A percentile compares a stretch with the other conserved stretches of the same genome.
Evolutionary conservation across 2,797 vertebrate genomes (phyloP).

Genomic region (Hybognathus amarus): DNA sequence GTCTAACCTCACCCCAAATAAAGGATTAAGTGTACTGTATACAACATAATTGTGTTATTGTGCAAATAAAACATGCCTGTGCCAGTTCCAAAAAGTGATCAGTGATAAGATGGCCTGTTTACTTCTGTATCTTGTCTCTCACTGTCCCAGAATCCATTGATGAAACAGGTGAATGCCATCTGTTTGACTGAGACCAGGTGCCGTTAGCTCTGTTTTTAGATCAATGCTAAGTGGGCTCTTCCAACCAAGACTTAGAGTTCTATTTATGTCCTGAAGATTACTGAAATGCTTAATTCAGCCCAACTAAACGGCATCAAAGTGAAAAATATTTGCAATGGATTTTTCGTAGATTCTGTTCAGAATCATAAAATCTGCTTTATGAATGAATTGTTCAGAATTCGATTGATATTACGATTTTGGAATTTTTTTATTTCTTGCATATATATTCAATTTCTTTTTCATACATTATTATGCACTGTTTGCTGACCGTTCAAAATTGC

Average conservation of each 20-base stretch:
- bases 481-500: neutral
- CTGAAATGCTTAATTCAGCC: neutral
- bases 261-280: conserved; percentile 63
- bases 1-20: conserved; percentile 46
- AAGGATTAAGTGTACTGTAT: conserved; percentile 43
- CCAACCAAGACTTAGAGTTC: conserved; percentile 61
- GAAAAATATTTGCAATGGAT: neutral
- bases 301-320: neutral
- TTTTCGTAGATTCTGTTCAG: neutral
- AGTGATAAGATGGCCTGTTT: neutral
- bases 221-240: conserved; percentile 68
- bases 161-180: conserved; percentile 67
- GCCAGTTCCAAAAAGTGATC: neutral
- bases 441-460: neutral
- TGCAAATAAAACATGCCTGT: conserved; percentile 39
- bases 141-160: conserved; percentile 40
- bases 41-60: conserved; percentile 41
- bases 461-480: neutral
- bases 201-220: conserved; percentile 56
- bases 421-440: neutral
- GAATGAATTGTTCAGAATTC: neutral
- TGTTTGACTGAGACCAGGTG: conserved; percentile 74
- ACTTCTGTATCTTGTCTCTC: conserved; percentile 14
- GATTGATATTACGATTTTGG: neutral
- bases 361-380: too few relatives aligned